Base-by-base conservation (phyloP, 2,797 vertebrate genomes). In the Natrix natrix region DNA sequence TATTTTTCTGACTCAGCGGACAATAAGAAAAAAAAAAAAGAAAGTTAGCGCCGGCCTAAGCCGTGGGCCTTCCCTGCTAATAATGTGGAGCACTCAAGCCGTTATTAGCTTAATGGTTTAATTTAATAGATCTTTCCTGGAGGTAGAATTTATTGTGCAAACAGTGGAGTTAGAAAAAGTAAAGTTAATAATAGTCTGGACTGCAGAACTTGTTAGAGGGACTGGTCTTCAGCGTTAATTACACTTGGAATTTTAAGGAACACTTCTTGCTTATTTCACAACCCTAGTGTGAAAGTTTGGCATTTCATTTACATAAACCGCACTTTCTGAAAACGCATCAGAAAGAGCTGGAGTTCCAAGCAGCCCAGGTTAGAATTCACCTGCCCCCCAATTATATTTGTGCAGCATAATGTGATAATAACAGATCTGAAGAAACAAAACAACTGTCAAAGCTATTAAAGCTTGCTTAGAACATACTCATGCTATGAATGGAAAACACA, bases 101-200 rank as follows among this genome's bases (percentile, higher is more conserved):
- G 92, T 96, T 96, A 95, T 96, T 96, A 97, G 95, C 93, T 95
- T 96, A 94, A 96, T 96, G 92, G 92, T 96, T 96, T 96, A 93
- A 96, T 96, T 97, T 97, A 95, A 93, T 92, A 92, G 91, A 90
- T 92, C 0, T 0, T 93, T 97, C 93, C 96, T 97, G 95, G 93
- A 97, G 95, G 94, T 95, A 93, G 95, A 94, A 89, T 95, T 96
- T 88, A 94, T 89, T 92, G 95, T 94, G 92, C 95, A 94, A 95
- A 74, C 93, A 89, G 93, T 92, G 63, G 94, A 91, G 94, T 91
- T 94, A 89, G 66, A 94, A 95, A 96, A 93, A 1, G 56, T 93
- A 1, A 94, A 95, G 92, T 95, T 94, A 94, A 94, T 94, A 96
- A 96, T 96, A 93, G 94, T 94, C 95, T 95, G 91, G 91, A 94